A percentile compares a stretch with the other conserved stretches of the same genome.
These are phyloP conservation scores for Hirtodrosophila alboralis DNA, from an alignment of 2,888 invertebrate species.

Conservation along the genomic window DNA sequence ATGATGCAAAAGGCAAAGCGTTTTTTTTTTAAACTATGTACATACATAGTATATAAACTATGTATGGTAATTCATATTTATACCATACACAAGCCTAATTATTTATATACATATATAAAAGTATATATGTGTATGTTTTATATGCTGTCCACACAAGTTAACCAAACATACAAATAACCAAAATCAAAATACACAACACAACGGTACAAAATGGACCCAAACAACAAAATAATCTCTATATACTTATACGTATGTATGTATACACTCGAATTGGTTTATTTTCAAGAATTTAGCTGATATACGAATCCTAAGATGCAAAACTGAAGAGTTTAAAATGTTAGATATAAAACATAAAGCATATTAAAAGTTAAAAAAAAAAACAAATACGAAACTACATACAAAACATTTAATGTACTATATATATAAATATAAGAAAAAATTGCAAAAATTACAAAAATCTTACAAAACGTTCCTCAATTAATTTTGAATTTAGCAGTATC, in stretches of 20 bases:
- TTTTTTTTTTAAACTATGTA: too few species aligned
- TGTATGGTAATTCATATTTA: too few species aligned
- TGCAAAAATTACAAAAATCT: not conserved
- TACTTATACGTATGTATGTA: constrained; percentile 2
- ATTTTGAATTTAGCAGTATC: constrained; percentile 6
- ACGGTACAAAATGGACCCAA: constrained; percentile 32
- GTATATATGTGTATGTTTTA: too few species aligned
- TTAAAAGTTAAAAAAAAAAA: constrained; percentile 18
- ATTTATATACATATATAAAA: constrained; percentile 40
- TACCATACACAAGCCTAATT: constrained; percentile 26
- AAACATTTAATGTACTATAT: not conserved
- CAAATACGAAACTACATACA: not conserved
- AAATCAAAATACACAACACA: too few species aligned
- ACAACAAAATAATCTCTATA: too few species aligned
- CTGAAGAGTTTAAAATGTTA: constrained; percentile 25
- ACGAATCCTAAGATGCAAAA: constrained; percentile 24
- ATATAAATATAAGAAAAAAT: constrained; percentile 9
- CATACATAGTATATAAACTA: too few species aligned
- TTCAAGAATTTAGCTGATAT: constrained; percentile 27
- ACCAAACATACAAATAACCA: constrained; percentile 28
- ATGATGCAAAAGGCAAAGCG: too few species aligned
- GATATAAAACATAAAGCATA: not conserved
- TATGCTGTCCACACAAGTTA: constrained; percentile 63
- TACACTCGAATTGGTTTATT: constrained; percentile 15
- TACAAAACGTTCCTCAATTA: constrained; percentile 27